phyloP scores from a whole-genome alignment of 2,888 invertebrate genomes.

The Linyphia triangularis region DNA sequence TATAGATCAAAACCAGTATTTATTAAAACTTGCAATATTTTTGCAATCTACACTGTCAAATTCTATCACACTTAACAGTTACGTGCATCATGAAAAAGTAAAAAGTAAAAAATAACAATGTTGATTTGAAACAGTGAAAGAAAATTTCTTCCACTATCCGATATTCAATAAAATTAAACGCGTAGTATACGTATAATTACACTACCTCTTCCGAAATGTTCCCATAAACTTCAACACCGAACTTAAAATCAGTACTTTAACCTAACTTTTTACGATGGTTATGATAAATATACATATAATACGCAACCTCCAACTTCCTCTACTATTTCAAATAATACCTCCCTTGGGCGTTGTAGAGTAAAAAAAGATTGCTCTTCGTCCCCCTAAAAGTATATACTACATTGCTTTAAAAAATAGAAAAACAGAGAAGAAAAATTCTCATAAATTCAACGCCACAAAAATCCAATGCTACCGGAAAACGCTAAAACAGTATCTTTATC shows the following conservation, averaged over 20 bases:
- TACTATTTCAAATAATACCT: conserved; percentile 21
- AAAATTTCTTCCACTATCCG: too few species aligned
- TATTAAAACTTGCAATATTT: too few species aligned
- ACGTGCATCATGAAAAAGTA: too few species aligned
- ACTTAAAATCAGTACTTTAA: conserved; percentile 23
- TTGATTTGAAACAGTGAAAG: too few species aligned
- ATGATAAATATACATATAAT: conserved; percentile 65
- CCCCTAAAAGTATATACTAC: conserved; percentile 27
- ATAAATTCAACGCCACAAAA: conserved; percentile 61
- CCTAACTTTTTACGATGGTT: conserved; percentile 59
- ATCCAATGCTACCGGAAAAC: conserved; percentile 28
- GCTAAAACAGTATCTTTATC: conserved; percentile 59
- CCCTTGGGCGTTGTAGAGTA: conserved; percentile 26
- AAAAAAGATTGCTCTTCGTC: conserved; percentile 1
- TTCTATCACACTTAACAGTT: too few species aligned
- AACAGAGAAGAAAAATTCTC: conserved; percentile 36
- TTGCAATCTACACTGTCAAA: too few species aligned
- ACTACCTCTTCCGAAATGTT: background rate
- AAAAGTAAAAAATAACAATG: too few species aligned
- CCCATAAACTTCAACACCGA: conserved; percentile 22
- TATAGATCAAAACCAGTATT: too few species aligned
- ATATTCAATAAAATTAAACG: conserved; percentile 31
- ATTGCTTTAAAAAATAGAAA: background rate
- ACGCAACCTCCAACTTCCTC: conserved; percentile 18
- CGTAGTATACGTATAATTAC: conserved; percentile 13